phyloP scores from a whole-genome alignment of 2,113 vertebrate species.

The Sprattus sprattus region DNA sequence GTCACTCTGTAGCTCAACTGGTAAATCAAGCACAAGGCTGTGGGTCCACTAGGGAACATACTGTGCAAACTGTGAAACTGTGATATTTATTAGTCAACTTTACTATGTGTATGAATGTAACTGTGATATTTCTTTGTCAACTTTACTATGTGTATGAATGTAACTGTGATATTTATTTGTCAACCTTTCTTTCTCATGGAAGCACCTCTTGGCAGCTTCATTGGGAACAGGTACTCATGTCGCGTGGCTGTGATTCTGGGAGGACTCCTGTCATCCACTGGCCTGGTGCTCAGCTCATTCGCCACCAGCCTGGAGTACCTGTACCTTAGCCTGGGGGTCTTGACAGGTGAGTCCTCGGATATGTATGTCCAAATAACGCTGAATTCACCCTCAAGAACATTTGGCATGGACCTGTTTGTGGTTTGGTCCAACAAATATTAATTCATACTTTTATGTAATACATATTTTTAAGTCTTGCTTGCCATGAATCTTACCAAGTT shows the following conservation, averaged over 20 bases:
- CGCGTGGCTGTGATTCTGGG: slow-evolving; percentile 87
- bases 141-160: too few relatives aligned
- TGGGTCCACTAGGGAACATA: too few relatives aligned
- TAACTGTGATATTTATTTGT: too few relatives aligned
- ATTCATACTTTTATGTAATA: not conserved
- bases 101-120: too few relatives aligned
- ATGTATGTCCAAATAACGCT: not conserved
- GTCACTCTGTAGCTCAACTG: too few relatives aligned
- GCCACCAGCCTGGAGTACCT: slow-evolving; percentile 85
- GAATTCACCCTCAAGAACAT: not conserved
- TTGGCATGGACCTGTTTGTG: not conserved
- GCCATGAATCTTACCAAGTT: too few relatives aligned
- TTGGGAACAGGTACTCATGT: slow-evolving; percentile 85
- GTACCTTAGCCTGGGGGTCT: slow-evolving; percentile 83
- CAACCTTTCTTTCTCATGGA: not conserved
- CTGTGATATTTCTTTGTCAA: too few relatives aligned
- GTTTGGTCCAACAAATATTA: not conserved
- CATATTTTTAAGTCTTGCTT: too few relatives aligned
- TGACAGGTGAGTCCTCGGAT: slow-evolving; percentile 79
- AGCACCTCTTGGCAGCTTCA: slow-evolving; percentile 89
- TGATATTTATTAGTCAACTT: too few relatives aligned
- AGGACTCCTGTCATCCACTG: slow-evolving; percentile 83
- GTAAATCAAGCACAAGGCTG: too few relatives aligned
- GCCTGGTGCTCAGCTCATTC: slow-evolving; percentile 87
- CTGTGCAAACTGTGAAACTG: too few relatives aligned